Evolutionary conservation across 1,140 invertebrate species (phyloP).

Genomic region (Andrena cerasifolii): DNA sequence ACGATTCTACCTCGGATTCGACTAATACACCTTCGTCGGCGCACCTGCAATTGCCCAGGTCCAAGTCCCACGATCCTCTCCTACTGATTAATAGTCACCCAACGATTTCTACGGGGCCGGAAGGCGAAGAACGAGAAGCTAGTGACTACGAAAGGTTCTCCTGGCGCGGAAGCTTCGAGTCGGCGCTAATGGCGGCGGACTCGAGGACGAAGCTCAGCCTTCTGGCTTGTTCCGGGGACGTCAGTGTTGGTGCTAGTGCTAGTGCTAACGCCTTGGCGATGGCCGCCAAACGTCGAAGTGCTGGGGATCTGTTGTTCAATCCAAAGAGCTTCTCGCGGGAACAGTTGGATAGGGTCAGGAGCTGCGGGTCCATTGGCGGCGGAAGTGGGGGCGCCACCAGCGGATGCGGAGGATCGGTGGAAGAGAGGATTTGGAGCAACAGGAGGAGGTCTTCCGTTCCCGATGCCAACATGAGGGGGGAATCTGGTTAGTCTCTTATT

Average conservation of each 20-base stretch:
- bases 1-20: conserved; percentile 87
- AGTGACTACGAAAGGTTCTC: conserved; percentile 94
- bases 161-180: conserved; percentile 95
- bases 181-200: conserved; percentile 91
- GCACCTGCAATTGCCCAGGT: conserved; percentile 83
- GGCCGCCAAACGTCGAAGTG: conserved; percentile 89
- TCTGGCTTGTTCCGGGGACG: conserved; percentile 85
- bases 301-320: conserved; percentile 89
- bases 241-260: conserved; percentile 82
- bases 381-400: conserved; percentile 84
- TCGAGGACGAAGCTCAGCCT: conserved; percentile 90
- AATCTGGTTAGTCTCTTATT: conserved; percentile 82
- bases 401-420: conserved; percentile 81
- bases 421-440: conserved; percentile 81
- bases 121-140: conserved; percentile 88
- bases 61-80: conserved; percentile 90
- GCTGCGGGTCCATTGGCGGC: conserved; percentile 91
- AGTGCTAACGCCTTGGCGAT: conserved; percentile 86
- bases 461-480: conserved; percentile 84
- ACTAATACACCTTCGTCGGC: conserved; percentile 74
- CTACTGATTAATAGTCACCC: conserved; percentile 83
- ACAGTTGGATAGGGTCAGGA: conserved; percentile 88
- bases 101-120: conserved; percentile 79
- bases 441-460: conserved; percentile 87
- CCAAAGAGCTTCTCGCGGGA: conserved; percentile 89